Conservation (phyloP, 2,797 vertebrate genomes). For the Sebastes diaconus region DNA sequence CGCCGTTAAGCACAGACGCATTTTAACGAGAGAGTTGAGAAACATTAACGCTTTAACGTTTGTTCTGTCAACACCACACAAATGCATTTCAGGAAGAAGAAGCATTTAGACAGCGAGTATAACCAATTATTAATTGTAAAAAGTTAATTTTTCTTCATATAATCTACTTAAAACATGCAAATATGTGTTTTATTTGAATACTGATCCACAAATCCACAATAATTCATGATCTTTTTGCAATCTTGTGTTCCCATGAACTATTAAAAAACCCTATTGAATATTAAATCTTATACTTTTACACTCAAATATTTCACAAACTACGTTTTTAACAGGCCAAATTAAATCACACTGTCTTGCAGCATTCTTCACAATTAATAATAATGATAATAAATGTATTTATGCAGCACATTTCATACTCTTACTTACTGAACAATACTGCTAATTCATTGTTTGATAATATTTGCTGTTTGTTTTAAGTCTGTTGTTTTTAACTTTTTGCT, state of each 20-base stretch:
- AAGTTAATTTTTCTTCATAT: neutral
- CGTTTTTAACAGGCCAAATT: neutral
- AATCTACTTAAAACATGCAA: neutral
- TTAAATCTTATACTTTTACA: neutral
- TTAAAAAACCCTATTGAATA: neutral
- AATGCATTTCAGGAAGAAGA: neutral
- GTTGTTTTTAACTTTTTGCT: too few species aligned
- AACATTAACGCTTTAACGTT: neutral
- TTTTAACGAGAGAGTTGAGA: neutral
- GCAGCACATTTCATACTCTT: too few species aligned
- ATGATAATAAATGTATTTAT: too few species aligned
- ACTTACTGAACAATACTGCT: too few species aligned
- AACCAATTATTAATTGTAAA: neutral
- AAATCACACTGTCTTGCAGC: neutral
- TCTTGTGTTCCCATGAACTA: accelerated
- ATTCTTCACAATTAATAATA: neutral
- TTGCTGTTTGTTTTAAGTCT: too few species aligned
- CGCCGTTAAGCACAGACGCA: neutral
- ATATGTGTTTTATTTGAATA: neutral
- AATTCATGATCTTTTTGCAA: neutral
- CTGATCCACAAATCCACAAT: neutral
- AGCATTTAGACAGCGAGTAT: neutral
- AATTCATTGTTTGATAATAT: too few species aligned
- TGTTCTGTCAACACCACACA: neutral
- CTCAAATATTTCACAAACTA: neutral